phyloP scores from a whole-genome alignment of 2,113 vertebrate genomes.

The Otolemur garnettii region DNA sequence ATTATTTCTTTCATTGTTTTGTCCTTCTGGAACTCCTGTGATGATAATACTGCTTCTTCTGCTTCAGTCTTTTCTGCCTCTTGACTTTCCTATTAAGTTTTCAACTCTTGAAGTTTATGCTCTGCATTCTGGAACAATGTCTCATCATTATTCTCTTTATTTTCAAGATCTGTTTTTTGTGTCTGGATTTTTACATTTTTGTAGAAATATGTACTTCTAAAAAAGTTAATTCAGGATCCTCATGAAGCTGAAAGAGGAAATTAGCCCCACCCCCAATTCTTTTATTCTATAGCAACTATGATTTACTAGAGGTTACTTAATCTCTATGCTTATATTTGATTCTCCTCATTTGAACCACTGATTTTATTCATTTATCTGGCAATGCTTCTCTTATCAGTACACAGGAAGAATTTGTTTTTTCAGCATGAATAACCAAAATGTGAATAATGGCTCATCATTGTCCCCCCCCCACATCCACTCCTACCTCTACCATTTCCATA shows the following conservation, averaged over 20 bases:
- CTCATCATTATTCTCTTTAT: not conserved
- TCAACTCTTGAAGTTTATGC: not conserved
- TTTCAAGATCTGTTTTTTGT: not conserved
- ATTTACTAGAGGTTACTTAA: not conserved
- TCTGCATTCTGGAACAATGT: not conserved
- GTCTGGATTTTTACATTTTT: constrained; percentile 3
- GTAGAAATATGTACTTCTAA: not conserved
- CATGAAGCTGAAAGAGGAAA: constrained; percentile 28
- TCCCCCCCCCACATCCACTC: not conserved
- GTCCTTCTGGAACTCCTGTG: not conserved
- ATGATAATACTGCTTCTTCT: not conserved
- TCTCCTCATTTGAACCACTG: not conserved
- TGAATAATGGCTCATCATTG: not conserved
- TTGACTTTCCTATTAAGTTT: constrained; percentile 35
- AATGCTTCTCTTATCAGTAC: not conserved
- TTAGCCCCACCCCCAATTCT: not conserved
- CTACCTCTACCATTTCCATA: not conserved
- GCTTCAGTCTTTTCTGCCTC: not conserved
- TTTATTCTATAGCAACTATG: not conserved
- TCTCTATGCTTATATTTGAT: not conserved
- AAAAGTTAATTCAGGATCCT: not conserved
- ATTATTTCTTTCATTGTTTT: not conserved
- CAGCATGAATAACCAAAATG: not conserved
- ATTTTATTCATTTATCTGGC: not conserved
- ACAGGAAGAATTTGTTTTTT: not conserved